Base-by-base conservation (phyloP, 2,888 invertebrate species). In the Lathronympha strigana region DNA sequence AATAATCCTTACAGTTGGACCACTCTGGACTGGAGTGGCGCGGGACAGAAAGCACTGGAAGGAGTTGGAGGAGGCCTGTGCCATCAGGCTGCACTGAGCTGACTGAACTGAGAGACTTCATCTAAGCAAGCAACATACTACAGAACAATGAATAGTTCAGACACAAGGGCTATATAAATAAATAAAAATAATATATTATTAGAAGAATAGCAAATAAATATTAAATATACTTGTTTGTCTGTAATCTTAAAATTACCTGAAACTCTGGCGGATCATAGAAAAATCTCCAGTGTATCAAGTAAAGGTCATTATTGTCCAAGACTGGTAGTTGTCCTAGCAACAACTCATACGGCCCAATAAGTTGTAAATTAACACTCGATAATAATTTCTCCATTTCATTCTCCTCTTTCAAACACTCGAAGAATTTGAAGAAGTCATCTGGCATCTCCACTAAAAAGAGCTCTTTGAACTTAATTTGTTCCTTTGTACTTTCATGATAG, bases 231-330 rank as follows among this genome's bases (percentile, higher is more conserved):
- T n/a, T 17, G 6, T 21, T 11, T 40, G n/a, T n/a, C n/a, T n/a
- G n/a, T n/a, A n/a, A n/a, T n/a, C n/a, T 33, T 49, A 6, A n/a
- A 28, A 6, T 23, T 82, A 95, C 95, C 89, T 97, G 97, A 84
- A 98, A 97, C 87, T 99, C 98, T 9, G 99, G 98, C 9, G 98
- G 97, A 91, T 99, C 99, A 84, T 96, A 97, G 81, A 94, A 97
- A 86, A 96, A 98, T 73, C 99, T 94, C 96, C 97, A 98, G 81
- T 98, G 97, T 9, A 94, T 87, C 53, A 97, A 92, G 80, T 95
- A 96, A 67, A 94, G 89, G 67, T 94, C 89, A 68, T 94, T 93
- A 67, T 93, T 86, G 0, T 93, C 84, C 23, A 93, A 81, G 63
- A 87, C 83, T 1, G 92, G 93, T 69, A 96, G 92, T 75, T 93